A percentile compares a stretch with the other conserved stretches of the same genome.
These are phyloP conservation scores for Melipona quadrifasciata DNA, from an alignment of 1,140 invertebrate species.

Conservation along the genomic window DNA sequence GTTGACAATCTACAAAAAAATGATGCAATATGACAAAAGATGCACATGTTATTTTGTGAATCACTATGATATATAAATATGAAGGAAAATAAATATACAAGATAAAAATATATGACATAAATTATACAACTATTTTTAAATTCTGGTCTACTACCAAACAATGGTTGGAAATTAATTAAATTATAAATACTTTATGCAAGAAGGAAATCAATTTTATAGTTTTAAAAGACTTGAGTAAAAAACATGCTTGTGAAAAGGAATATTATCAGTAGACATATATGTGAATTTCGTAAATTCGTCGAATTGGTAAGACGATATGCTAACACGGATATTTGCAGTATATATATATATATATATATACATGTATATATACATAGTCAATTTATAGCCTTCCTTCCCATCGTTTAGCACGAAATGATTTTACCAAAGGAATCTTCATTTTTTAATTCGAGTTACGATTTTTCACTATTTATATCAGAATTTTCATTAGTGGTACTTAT, in stretches of 20 bases:
- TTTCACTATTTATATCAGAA: neutral
- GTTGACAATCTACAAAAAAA: neutral
- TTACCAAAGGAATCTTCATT: neutral
- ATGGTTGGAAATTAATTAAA: too few relatives aligned
- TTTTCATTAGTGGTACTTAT: neutral
- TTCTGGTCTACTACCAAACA: too few relatives aligned
- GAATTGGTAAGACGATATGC: constrained; percentile 41
- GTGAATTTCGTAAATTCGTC: constrained; percentile 51
- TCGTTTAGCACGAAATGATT: neutral
- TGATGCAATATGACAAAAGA: neutral
- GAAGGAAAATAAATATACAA: neutral
- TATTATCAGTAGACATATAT: neutral
- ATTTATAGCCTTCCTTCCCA: neutral
- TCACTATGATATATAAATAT: neutral
- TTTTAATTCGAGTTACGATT: neutral
- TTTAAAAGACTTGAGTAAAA: constrained; percentile 25
- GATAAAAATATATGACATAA: neutral
- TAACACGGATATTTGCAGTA: constrained; percentile 10
- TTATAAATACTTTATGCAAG: neutral
- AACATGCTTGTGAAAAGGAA: neutral
- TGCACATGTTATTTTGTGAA: neutral
- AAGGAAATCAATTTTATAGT: constrained; percentile 6
- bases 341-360: neutral
- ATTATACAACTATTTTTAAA: too few relatives aligned
- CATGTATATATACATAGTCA: neutral